Evolutionary conservation across 92 coral and sea anemone species (phyloP), one percentile per base, ranked within the genome.

Genomic region (Siderastrea siderea): DNA sequence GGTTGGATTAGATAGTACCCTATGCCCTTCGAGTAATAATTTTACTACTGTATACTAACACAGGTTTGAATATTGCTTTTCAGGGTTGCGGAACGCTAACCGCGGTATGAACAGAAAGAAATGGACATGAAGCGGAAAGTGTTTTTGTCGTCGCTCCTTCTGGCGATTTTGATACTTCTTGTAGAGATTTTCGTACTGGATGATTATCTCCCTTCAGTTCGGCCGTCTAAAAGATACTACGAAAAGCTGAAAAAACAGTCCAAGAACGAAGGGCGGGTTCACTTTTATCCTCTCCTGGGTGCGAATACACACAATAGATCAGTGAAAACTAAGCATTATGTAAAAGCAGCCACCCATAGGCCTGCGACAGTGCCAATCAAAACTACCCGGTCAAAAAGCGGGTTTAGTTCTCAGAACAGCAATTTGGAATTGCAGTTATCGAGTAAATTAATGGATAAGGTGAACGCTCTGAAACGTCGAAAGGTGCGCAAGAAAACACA

Each of bases 71-170:
- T 61, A 4, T 13, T n/a, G 6, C 16, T 61, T 61, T 61, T 10
- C 66, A 61, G 66, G 17, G 16, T 14, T 13, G 17, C n/a, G 4
- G 5, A n/a, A 61, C 16, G 66, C 66, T n/a, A 13, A 61, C 8
- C 5, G 26, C 6, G 77, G 58, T 48, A 16, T 72, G 4, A 74
- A 50, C 7, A 17, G 47, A 52, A 3, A 15, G 51, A 47, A 77
- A 11, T 59, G 82, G 69, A 48, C 9, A 77, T 58, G 82, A 77
- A 13, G 17, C 68, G 68, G 7, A 77, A 62, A 77, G 12, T 59
- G 10, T 45, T 77, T 2, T 15, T 59, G n/a, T 59, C 54, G 15
- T n/a, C 51, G 13, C 52, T 77, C 3, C 6, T 59, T 5, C 7
- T 59, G 52, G 65, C 82, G 12, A 12, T 62, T 13, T n/a, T 62